A percentile compares a stretch with the other conserved stretches of the same genome.
Conservation (phyloP, 2,797 vertebrate genomes). For the Megalops cyprinoides region DNA sequence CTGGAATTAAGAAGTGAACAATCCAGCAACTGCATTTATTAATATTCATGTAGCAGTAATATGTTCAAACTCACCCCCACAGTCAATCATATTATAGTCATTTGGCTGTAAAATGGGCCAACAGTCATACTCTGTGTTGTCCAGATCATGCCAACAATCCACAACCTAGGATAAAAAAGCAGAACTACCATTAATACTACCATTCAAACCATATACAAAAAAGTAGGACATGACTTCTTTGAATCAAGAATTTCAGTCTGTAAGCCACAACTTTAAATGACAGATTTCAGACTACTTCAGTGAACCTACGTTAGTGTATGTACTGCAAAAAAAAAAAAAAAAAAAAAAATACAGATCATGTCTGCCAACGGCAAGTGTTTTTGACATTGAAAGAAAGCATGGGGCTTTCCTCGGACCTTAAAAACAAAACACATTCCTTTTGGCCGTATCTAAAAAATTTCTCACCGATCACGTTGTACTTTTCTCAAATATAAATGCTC, state of each 20-base stretch:
- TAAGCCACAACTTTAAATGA: background rate
- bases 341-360: conserved; percentile 40
- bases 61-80: conserved; percentile 59
- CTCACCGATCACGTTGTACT: background rate
- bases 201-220: too few relatives aligned
- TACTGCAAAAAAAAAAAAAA: background rate
- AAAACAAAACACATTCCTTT: background rate
- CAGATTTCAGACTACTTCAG: conserved; percentile 10
- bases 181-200: too few relatives aligned
- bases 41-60: background rate
- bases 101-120: conserved; percentile 73
- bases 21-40: background rate
- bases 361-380: conserved; percentile 62
- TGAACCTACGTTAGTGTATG: background rate
- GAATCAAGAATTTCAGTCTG: too few relatives aligned
- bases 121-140: conserved; percentile 76
- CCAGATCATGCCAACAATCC: conserved; percentile 73
- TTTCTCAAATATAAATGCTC: background rate
- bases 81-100: conserved; percentile 75
- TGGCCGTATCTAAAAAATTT: background rate
- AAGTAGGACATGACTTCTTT: too few relatives aligned
- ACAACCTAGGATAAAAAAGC: conserved; percentile 55
- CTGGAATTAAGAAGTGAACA: background rate
- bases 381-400: conserved; percentile 67
- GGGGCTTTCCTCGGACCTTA: conserved; percentile 12